Evolutionary conservation across 2,797 vertebrate species (phyloP).

Genomic region (Lindbergichthys nudifrons): DNA sequence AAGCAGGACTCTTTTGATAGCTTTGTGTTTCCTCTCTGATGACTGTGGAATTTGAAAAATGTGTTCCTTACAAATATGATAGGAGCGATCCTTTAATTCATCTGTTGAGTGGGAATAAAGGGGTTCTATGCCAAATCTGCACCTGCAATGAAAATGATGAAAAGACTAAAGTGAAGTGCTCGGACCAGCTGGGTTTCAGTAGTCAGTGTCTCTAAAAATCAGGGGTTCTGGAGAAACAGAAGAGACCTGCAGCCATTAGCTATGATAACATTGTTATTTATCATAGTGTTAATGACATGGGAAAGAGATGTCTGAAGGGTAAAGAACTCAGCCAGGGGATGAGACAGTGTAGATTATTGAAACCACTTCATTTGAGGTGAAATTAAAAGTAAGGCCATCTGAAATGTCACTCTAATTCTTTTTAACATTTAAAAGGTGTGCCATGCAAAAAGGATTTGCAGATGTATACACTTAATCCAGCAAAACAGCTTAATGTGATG

Average conservation of each 20-base stretch:
- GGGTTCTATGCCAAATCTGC: slow-evolving; percentile 9
- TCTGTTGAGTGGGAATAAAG: slow-evolving; percentile 35
- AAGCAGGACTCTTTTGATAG: not conserved
- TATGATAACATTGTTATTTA: no score
- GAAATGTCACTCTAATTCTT: not conserved
- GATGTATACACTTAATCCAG: no score
- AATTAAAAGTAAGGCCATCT: not conserved
- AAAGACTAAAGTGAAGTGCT: not conserved
- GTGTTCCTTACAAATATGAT: slow-evolving; percentile 37
- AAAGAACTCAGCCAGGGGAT: not conserved
- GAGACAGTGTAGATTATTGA: not conserved
- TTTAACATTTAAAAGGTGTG: no score
- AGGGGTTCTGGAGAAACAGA: not conserved
- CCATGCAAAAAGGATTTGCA: no score
- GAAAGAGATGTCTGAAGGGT: no score
- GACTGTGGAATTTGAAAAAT: slow-evolving; percentile 27
- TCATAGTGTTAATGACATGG: no score
- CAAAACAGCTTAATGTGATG: no score
- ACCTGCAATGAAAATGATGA: slow-evolving; percentile 6
- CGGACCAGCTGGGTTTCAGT: not conserved
- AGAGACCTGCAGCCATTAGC: not conserved
- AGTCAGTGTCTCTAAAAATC: not conserved
- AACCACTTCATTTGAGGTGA: not conserved
- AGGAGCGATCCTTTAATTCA: slow-evolving; percentile 36
- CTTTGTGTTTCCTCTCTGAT: slow-evolving; percentile 38